Percentiles rank a stretch among this genome's conserved stretches.
Conservation (phyloP, 1,140 invertebrate species). For the Akabosia matsudoensis region DNA sequence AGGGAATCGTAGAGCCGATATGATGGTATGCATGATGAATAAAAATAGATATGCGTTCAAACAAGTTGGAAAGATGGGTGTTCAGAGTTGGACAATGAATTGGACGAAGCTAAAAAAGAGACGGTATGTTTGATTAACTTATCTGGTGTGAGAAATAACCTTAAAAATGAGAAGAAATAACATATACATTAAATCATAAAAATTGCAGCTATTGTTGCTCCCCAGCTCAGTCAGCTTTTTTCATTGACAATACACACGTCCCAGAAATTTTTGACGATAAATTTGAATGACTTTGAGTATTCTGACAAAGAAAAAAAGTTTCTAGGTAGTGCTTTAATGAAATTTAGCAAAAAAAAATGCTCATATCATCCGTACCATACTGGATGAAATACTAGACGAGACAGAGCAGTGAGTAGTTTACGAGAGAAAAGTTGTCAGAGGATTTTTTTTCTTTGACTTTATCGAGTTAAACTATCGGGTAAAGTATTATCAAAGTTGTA, state of each 20-base stretch:
- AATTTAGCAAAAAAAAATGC: not conserved
- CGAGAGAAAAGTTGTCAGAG: not conserved
- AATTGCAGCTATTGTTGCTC: conserved; percentile 28
- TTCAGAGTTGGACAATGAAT: too few relatives aligned
- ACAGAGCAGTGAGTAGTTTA: not conserved
- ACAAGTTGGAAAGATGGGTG: too few relatives aligned
- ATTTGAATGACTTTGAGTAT: too few relatives aligned
- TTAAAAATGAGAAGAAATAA: conserved; percentile 17
- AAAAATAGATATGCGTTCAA: too few relatives aligned
- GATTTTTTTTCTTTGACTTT: not conserved
- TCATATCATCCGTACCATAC: not conserved
- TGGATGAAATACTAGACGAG: not conserved
- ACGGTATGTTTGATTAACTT: not conserved
- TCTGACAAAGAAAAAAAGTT: not conserved
- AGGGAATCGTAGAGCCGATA: too few relatives aligned
- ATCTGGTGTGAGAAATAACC: not conserved
- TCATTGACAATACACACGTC: not conserved
- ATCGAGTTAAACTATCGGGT: not conserved
- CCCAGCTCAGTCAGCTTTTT: conserved; percentile 26
- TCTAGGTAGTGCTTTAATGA: not conserved
- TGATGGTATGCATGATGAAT: too few relatives aligned
- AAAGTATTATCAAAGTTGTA: too few relatives aligned
- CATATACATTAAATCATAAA: not conserved
- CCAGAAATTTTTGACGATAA: not conserved
- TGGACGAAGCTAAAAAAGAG: too few relatives aligned